These are phyloP conservation scores for Crambe crambe DNA, from an alignment of 37 sponge, comb jelly and placozoan genomes.

Conservation along the genomic window DNA sequence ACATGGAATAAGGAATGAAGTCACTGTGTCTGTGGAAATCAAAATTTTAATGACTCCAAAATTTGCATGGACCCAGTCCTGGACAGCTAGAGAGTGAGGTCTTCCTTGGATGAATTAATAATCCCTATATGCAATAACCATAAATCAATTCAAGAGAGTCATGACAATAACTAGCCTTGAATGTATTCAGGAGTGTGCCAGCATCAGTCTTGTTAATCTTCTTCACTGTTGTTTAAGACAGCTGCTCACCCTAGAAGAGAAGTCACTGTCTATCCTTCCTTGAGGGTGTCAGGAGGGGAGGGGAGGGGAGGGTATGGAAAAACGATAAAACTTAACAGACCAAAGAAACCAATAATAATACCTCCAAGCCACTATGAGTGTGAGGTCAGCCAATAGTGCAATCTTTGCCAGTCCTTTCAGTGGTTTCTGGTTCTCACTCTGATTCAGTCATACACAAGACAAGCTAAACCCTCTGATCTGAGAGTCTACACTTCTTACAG, in stretches of 20 bases:
- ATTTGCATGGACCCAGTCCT: too few relatives aligned
- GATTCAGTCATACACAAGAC: too few relatives aligned
- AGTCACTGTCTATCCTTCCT: conserved; percentile 87
- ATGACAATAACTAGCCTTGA: conserved; percentile 38
- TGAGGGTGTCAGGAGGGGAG: conserved; percentile 82
- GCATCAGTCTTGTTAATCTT: conserved; percentile 91
- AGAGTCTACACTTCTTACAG: conserved; percentile 39
- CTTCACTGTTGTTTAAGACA: conserved; percentile 69
- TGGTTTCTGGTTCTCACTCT: conserved; percentile 70
- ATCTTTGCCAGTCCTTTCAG: conserved; percentile 81
- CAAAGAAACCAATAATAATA: conserved; percentile 15
- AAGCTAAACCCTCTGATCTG: too few relatives aligned
- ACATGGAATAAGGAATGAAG: too few relatives aligned
- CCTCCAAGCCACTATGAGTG: conserved; percentile 92
- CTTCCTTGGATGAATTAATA: too few relatives aligned
- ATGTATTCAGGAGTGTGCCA: conserved; percentile 69
- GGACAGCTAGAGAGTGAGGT: too few relatives aligned
- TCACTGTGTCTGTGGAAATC: too few relatives aligned
- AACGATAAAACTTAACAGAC: not conserved
- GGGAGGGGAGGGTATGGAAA: too few relatives aligned
- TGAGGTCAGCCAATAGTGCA: conserved; percentile 74
- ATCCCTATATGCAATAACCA: too few relatives aligned
- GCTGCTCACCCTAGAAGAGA: conserved; percentile 67
- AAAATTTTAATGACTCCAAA: too few relatives aligned
- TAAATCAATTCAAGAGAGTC: too few relatives aligned